Evolutionary conservation across 2,888 invertebrate species (phyloP), one percentile per base, ranked within the genome.

Genomic region (Thymelicus acteon): DNA sequence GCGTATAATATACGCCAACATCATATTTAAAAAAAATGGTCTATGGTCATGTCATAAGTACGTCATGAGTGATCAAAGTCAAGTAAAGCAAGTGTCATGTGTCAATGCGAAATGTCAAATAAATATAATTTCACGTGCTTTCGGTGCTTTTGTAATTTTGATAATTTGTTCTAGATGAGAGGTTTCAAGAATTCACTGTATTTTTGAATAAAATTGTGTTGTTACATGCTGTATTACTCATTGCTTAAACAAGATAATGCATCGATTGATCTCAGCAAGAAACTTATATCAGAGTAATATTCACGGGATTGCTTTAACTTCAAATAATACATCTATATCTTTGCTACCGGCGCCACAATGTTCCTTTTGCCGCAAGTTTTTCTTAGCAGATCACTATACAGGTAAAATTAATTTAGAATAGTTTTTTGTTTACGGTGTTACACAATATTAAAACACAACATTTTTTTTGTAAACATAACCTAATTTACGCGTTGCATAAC

Each of bases 261-360:
- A 94, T 86, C 91, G 94, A 72, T 78, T 94, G 75, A 77, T 89
- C 74, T 86, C 87, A 72, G 90, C 91, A 44, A 89, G 86, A 75
- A 91, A 86, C 81, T 80, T 93, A 73, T 92, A 91, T 80, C 90
- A 90, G 64, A 87, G 82, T 78, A 86, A 89, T 78, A 84, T 91
- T 75, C 87, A 90, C 74, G 84, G 85, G 72, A 77, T 87, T 72
- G 77, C 88, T 19, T 75, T 85, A 70, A 80, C 86, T 66, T 75
- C 84, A 52, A 86, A 80, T 71, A 87, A 79, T 80, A 77, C 82
- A 37, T 49, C 83, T 12, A 85, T 79, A 77, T 82, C 73, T 74
- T 76, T 80, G 61, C 77, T 79, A 75, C 76, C 83, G 40, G 87
- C 91, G 79, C 85, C 90, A 83, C 91, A 91, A 89, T 93, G 93